Conservation (phyloP, 2,797 vertebrate genomes). For the Eremophila alpestris region DNA sequence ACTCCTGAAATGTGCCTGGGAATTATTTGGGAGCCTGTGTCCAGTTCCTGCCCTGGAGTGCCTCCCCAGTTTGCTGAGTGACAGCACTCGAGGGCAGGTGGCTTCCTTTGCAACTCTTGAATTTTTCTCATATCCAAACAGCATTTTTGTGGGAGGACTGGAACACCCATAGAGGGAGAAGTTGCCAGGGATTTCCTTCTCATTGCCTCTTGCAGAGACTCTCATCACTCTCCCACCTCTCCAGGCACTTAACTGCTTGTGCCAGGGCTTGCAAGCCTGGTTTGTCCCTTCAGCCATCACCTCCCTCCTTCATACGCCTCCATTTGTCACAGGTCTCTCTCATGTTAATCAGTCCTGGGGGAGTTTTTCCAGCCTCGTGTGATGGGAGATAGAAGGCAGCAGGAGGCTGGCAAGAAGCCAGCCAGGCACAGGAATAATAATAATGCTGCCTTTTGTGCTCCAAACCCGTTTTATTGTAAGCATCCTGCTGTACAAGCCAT, state of each 20-base stretch:
- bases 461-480: background rate
- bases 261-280: background rate
- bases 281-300: background rate
- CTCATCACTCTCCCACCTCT: background rate
- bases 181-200: background rate
- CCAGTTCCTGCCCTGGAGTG: background rate
- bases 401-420: constrained; percentile 16
- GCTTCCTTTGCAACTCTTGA: background rate
- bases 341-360: background rate
- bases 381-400: constrained; percentile 11
- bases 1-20: background rate
- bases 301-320: background rate
- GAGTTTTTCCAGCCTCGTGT: background rate
- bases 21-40: background rate
- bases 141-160: background rate
- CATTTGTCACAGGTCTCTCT: background rate
- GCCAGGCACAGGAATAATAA: background rate
- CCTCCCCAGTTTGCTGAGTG: background rate
- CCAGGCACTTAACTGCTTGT: background rate
- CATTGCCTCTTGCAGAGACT: background rate
- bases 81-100: background rate
- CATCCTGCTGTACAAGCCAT: background rate
- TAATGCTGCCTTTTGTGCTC: background rate
- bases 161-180: background rate
- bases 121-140: background rate